Evolutionary conservation across 2,888 invertebrate genomes (phyloP), one percentile per base, ranked within the genome.

Genomic region (Antheraea assamensis): DNA sequence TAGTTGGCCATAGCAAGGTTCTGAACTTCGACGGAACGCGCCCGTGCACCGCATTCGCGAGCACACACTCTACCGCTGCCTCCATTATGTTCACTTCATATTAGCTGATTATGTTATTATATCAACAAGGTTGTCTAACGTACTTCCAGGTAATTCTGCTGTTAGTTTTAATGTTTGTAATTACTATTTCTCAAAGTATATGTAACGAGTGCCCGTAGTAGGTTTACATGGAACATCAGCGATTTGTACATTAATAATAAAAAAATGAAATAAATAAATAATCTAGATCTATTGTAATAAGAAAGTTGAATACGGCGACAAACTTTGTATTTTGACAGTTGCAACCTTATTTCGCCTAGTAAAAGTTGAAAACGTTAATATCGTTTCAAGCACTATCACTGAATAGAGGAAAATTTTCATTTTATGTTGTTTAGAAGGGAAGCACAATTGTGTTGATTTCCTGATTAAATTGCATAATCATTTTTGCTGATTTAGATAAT

Each of bases 1-100:
- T 81, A 78, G 80, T 79, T 83, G 82, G 80, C 78, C 74, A 68
- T n/a, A 17, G 68, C 35, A n/a, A 68, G 68, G 68, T 68, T 35
- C 72, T 75, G 72, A 74, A 73, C 74, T 74, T 55, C 70, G 71
- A 7, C 35, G 31, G 31, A 58, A 31, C 35, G 15, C 35, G 17
- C 13, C n/a, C 24, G 30, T 21, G 30, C 5, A 27, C 21, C 30
- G 71, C n/a, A 19, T 31, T n/a, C 10, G n/a, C 35, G 10, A 68
- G 68, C 7, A 31, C n/a, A 68, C 10, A 42, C 13, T n/a, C n/a
- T 35, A 19, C 35, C 35, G 35, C 19, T 35, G 35, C 68, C 35
- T 68, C 35, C n/a, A 35, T 68, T 68, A 35, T 8, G 68, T 71
- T 71, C 71, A 64, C 58, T 64, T 64, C 71, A 24, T 19, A 30